phyloP scores from a whole-genome alignment of 2,888 invertebrate genomes.

The Baccha elongata region DNA sequence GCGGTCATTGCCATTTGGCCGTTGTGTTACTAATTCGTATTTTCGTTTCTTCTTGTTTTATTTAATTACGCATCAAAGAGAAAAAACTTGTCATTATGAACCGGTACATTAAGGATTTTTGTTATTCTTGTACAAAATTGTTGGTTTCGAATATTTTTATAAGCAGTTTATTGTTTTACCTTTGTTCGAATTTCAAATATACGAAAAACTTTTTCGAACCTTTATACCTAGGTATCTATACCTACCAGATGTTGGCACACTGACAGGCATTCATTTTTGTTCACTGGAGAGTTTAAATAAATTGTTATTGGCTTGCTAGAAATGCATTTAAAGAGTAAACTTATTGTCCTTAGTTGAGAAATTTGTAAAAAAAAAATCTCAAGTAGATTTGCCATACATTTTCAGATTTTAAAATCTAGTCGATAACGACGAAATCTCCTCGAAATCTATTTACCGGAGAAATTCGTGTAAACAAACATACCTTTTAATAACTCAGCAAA shows the following conservation, averaged over 20 bases:
- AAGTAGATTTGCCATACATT: too few species aligned
- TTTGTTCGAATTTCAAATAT: neutral
- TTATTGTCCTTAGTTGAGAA: too few species aligned
- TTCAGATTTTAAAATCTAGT: too few species aligned
- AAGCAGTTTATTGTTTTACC: neutral
- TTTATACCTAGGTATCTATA: too few species aligned
- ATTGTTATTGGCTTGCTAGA: neutral
- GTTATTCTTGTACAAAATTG: neutral
- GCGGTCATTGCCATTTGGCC: constrained; percentile 72
- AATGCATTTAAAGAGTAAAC: too few species aligned
- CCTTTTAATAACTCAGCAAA: too few species aligned
- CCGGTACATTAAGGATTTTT: constrained; percentile 46
- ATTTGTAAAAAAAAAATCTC: too few species aligned
- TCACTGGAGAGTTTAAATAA: neutral
- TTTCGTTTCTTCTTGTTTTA: constrained; percentile 16
- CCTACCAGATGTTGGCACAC: too few species aligned
- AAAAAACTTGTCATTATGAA: constrained; percentile 23
- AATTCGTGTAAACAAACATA: too few species aligned
- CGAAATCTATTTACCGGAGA: too few species aligned
- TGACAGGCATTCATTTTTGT: too few species aligned
- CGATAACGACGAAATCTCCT: too few species aligned
- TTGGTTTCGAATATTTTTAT: neutral
- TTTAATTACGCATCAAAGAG: constrained; percentile 57
- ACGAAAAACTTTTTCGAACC: neutral
- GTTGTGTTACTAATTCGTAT: constrained; percentile 54